phyloP scores from a whole-genome alignment of 2,797 vertebrate species.

The Semotilus atromaculatus region DNA sequence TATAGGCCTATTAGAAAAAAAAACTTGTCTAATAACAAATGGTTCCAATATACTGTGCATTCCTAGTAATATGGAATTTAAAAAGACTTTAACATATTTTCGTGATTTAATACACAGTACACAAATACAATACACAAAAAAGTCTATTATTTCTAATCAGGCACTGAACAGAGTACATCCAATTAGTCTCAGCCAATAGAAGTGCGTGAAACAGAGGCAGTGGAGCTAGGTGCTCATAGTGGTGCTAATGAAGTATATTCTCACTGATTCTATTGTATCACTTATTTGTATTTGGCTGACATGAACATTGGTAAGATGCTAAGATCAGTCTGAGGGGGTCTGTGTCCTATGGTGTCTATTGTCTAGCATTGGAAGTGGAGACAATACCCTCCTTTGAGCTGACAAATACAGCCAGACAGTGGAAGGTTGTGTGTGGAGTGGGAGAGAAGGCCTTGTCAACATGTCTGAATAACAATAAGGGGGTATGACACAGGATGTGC shows the following conservation, averaged over 20 bases:
- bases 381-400: constrained; percentile 42
- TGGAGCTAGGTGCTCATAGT: neutral
- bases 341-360: constrained; percentile 39
- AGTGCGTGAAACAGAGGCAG: neutral
- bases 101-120: neutral
- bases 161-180: neutral
- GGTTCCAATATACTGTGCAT: neutral
- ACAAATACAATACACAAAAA: neutral
- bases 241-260: neutral
- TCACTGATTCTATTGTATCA: constrained; percentile 19
- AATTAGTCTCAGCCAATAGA: neutral
- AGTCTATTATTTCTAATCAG: neutral
- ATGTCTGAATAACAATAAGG: constrained; percentile 45
- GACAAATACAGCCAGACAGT: constrained; percentile 33
- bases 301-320: constrained; percentile 25
- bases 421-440: constrained; percentile 42
- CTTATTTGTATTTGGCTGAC: constrained; percentile 25
- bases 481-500: constrained; percentile 40
- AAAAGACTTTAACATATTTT: neutral
- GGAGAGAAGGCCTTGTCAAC: constrained; percentile 44
- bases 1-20: neutral
- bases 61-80: neutral
- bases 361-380: constrained; percentile 25
- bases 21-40: neutral
- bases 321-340: constrained; percentile 23